A percentile compares a stretch with the other conserved stretches of the same genome.
phyloP scores from a whole-genome alignment of 2,888 invertebrate genomes.

The Chrysina gloriosa region DNA sequence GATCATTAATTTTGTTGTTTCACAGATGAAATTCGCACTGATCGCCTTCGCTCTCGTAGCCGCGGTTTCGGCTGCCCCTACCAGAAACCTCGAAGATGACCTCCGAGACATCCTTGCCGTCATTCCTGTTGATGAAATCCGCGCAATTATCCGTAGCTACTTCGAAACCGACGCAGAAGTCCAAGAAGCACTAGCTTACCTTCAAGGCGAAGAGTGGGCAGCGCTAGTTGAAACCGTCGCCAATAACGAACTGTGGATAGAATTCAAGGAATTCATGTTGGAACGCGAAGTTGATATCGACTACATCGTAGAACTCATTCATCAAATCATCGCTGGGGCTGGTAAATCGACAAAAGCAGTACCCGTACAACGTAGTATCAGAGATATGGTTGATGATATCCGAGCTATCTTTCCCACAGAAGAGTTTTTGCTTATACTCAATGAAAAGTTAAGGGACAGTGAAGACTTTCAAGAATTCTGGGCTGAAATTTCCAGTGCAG shows the following conservation, averaged over 20 bases:
- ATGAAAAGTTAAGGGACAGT: constrained; percentile 50
- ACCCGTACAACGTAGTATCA: constrained; percentile 8
- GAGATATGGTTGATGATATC: constrained; percentile 50
- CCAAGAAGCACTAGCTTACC: constrained; percentile 47
- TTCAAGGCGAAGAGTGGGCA: constrained; percentile 52
- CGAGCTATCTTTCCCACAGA: constrained; percentile 48
- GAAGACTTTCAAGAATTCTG: constrained; percentile 51
- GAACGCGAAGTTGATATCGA: constrained; percentile 48
- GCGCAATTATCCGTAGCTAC: constrained; percentile 48
- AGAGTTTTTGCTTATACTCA: constrained; percentile 46
- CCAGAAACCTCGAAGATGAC: constrained; percentile 42
- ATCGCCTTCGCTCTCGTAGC: constrained; percentile 22
- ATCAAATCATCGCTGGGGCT: constrained; percentile 43
- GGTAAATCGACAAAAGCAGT: not conserved
- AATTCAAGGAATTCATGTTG: constrained; percentile 47
- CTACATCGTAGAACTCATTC: constrained; percentile 29
- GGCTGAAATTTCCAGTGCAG: constrained; percentile 48
- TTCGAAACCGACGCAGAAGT: constrained; percentile 50
- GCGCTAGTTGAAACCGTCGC: constrained; percentile 44
- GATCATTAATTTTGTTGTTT: too few species aligned
- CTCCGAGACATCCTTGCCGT: constrained; percentile 48
- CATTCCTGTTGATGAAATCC: constrained; percentile 50
- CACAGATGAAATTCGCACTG: constrained; percentile 42
- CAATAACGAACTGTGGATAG: constrained; percentile 42
- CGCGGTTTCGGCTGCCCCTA: not conserved